A percentile compares a stretch with the other conserved stretches of the same genome.
phyloP scores from a whole-genome alignment of 2,888 invertebrate species.

The Sepioteuthis lessoniana region DNA sequence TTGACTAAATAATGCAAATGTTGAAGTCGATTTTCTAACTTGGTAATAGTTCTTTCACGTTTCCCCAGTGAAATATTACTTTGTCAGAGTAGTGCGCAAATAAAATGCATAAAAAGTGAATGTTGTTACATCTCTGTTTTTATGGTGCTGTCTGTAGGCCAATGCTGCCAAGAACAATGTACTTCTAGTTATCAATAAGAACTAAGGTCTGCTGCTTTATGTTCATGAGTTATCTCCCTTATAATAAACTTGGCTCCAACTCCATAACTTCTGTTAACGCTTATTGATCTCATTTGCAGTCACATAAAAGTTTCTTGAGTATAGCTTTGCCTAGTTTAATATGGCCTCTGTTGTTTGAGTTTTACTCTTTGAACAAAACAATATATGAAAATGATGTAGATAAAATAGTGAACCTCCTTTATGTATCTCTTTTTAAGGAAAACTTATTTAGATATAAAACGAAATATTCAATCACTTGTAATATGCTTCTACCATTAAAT shows the following conservation, averaged over 20 bases:
- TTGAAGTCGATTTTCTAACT: background rate
- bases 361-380: too few relatives aligned
- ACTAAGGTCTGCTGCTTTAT: background rate
- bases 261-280: background rate
- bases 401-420: too few relatives aligned
- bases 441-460: too few relatives aligned
- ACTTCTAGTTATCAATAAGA: background rate
- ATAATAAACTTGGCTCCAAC: background rate
- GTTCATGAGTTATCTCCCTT: background rate
- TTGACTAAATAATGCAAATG: background rate
- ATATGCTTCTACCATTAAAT: too few relatives aligned
- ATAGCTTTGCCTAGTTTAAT: background rate
- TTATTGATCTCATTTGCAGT: background rate
- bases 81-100: background rate
- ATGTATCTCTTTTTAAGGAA: too few relatives aligned
- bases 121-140: background rate
- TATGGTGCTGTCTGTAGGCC: background rate
- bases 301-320: background rate
- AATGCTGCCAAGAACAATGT: constrained; percentile 4
- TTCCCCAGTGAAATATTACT: background rate
- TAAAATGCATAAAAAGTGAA: constrained; percentile 12
- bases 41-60: background rate
- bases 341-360: background rate
- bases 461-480: too few relatives aligned
- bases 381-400: too few relatives aligned